Conservation (phyloP, 2,797 vertebrate genomes). For the Tauraco hartlaubi region DNA sequence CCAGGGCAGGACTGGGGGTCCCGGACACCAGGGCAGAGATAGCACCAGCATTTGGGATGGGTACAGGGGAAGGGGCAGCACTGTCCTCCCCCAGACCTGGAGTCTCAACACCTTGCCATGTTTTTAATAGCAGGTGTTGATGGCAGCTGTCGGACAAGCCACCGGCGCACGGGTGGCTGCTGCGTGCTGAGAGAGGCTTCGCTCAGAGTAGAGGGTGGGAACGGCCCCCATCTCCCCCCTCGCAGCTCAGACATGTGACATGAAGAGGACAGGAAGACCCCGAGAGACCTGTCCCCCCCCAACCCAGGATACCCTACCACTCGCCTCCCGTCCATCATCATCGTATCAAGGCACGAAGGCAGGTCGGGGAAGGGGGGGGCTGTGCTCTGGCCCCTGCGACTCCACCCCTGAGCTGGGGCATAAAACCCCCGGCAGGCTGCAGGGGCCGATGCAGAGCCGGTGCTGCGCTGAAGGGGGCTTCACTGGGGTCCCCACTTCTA, state of each 20-base stretch:
- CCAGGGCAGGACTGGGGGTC: rapidly evolving
- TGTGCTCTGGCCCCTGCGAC: neutral
- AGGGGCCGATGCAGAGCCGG: neutral
- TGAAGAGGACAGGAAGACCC: neutral
- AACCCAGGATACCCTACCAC: rapidly evolving
- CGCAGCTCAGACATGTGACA: rapidly evolving
- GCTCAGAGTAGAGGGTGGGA: rapidly evolving
- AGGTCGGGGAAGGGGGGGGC: neutral
- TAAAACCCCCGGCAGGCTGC: constrained; percentile 32
- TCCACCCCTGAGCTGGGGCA: constrained; percentile 17
- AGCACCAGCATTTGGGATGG: neutral
- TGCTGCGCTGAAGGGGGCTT: neutral
- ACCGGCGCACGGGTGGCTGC: neutral
- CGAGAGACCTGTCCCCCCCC: neutral
- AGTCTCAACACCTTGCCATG: rapidly evolving
- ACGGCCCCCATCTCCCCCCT: neutral
- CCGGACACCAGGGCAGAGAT: neutral
- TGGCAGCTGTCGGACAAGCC: rapidly evolving
- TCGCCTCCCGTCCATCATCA: neutral
- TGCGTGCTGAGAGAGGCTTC: rapidly evolving
- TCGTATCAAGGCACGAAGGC: rapidly evolving
- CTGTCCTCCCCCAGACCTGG: rapidly evolving
- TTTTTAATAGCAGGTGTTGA: neutral
- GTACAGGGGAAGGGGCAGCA: neutral
- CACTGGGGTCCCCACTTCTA: rapidly evolving